Conservation (phyloP, 2,797 vertebrate species). For the Saxicola maurus region DNA sequence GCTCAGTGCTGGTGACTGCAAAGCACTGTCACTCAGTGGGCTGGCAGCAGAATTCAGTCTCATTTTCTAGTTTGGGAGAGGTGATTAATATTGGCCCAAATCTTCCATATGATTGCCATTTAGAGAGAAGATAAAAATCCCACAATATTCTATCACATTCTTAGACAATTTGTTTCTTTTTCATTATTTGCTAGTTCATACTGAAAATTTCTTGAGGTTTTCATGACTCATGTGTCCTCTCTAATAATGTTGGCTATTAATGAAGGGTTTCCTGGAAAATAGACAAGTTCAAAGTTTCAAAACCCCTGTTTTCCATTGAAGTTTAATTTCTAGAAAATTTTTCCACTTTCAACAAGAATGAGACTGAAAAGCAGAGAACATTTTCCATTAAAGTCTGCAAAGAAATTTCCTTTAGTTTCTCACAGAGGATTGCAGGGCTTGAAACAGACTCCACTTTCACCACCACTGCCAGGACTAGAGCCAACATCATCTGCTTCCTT, state of each 20-base stretch:
- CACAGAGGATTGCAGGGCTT: background rate
- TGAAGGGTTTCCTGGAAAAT: constrained; percentile 47
- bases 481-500: constrained; percentile 3
- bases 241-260: constrained; percentile 35
- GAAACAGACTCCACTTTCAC: constrained; percentile 17
- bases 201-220: constrained; percentile 27
- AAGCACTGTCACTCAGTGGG: background rate
- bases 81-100: background rate
- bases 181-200: background rate
- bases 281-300: constrained; percentile 5
- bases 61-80: background rate
- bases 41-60: background rate
- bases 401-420: constrained; percentile 29
- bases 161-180: background rate
- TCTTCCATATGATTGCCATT: background rate
- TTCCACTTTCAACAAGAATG: constrained; percentile 43
- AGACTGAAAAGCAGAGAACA: constrained; percentile 9
- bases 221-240: constrained; percentile 21
- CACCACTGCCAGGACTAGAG: background rate
- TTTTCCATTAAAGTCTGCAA: constrained; percentile 39
- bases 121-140: background rate
- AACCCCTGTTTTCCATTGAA: constrained; percentile 25
- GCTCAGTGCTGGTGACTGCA: background rate
- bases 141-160: background rate
- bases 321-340: constrained; percentile 44